A percentile compares a stretch with the other conserved stretches of the same genome.
Evolutionary conservation across 2,888 invertebrate species (phyloP).

Genomic region (Creontiades dilutus): DNA sequence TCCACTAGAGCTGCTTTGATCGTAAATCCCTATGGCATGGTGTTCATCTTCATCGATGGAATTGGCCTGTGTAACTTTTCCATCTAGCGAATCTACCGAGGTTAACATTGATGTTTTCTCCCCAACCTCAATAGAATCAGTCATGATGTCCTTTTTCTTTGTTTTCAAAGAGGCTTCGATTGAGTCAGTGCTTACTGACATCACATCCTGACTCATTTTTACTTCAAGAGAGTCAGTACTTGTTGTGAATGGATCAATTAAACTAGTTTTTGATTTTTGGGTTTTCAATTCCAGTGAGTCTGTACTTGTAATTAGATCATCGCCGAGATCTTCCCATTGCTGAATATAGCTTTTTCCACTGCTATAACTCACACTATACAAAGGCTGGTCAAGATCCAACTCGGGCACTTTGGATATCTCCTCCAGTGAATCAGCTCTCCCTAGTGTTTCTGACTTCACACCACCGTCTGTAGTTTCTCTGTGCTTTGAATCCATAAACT

Average conservation of each 20-base stretch:
- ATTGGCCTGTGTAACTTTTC: constrained; percentile 77
- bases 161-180: constrained; percentile 79
- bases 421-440: constrained; percentile 80
- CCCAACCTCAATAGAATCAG: constrained; percentile 81
- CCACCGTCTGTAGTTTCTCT: constrained; percentile 61
- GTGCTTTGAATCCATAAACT: constrained; percentile 73
- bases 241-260: constrained; percentile 81
- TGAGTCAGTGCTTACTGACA: constrained; percentile 78
- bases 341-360: constrained; percentile 73
- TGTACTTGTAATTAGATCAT: constrained; percentile 79
- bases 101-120: constrained; percentile 79
- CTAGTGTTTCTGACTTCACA: constrained; percentile 79
- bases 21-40: constrained; percentile 77
- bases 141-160: constrained; percentile 79
- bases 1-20: constrained; percentile 80
- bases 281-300: constrained; percentile 83
- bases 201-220: constrained; percentile 78
- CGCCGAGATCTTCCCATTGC: constrained; percentile 76
- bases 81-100: constrained; percentile 80
- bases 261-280: constrained; percentile 76
- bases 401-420: constrained; percentile 81
- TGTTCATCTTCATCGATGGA: constrained; percentile 79
- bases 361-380: constrained; percentile 76
- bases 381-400: constrained; percentile 80
- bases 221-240: constrained; percentile 83